These are phyloP conservation scores for Hesperophylax magnus DNA, from an alignment of 1,140 invertebrate genomes.

Conservation along the genomic window DNA sequence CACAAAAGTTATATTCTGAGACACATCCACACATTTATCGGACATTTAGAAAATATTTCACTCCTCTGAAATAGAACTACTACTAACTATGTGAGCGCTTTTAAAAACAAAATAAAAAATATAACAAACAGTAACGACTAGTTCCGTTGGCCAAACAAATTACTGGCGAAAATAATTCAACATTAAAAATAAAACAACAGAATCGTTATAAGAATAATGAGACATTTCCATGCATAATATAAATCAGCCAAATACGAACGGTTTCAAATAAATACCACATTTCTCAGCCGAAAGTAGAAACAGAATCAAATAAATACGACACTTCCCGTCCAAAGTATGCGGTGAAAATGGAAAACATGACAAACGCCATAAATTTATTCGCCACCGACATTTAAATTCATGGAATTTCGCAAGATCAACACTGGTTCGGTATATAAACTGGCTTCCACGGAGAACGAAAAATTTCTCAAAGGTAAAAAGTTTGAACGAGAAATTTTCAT, in stretches of 20 bases:
- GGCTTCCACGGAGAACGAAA: background rate
- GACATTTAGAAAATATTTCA: too few relatives aligned
- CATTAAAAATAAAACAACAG: background rate
- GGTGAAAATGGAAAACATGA: constrained; percentile 41
- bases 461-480: constrained; percentile 11
- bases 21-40: too few relatives aligned
- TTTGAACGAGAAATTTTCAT: background rate
- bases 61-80: too few relatives aligned
- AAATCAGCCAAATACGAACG: constrained; percentile 16
- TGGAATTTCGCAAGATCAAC: constrained; percentile 50
- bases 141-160: background rate
- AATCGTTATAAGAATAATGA: background rate
- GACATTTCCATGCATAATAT: constrained; percentile 5
- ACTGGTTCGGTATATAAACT: constrained; percentile 15
- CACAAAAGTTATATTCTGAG: too few relatives aligned
- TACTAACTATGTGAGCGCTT: too few relatives aligned
- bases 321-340: constrained; percentile 9
- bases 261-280: background rate
- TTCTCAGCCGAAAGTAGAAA: too few relatives aligned
- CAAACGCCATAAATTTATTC: constrained; percentile 49
- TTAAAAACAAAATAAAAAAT: too few relatives aligned
- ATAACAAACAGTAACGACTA: too few relatives aligned
- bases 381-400: constrained; percentile 50
- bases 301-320: constrained; percentile 16
- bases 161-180: background rate